A percentile compares a stretch with the other conserved stretches of the same genome.
These are phyloP conservation scores for Drosophila suzukii DNA, from an alignment of 1,140 invertebrate species.

Conservation along the genomic window DNA sequence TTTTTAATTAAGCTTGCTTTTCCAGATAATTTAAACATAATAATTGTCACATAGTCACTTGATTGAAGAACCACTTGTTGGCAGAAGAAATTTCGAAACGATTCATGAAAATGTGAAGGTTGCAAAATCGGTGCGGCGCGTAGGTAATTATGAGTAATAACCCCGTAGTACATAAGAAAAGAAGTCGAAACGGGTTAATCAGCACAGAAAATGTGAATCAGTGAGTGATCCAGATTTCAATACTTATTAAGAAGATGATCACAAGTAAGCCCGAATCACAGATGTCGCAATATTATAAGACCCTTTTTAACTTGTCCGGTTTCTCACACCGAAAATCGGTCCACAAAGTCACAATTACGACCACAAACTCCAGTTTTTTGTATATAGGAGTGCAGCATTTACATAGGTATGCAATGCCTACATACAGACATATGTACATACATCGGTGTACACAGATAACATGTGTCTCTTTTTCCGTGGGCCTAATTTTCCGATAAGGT, in stretches of 20 bases:
- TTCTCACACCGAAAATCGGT: conserved; percentile 22
- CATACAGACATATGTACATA: conserved; percentile 4
- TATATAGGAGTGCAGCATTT: conserved; percentile 20
- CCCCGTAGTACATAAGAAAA: conserved; percentile 11
- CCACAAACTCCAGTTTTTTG: conserved; percentile 17
- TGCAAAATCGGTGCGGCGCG: conserved; percentile 28
- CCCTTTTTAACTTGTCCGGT: conserved; percentile 11
- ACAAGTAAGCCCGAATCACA: background rate
- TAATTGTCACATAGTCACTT: conserved; percentile 12
- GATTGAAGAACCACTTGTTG: conserved; percentile 31
- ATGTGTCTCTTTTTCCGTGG: conserved; percentile 35
- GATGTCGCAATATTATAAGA: background rate
- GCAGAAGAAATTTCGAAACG: conserved; percentile 13
- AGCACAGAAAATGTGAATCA: conserved; percentile 14
- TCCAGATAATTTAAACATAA: background rate
- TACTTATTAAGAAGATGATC: background rate
- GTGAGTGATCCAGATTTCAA: background rate
- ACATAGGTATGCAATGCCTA: conserved; percentile 12
- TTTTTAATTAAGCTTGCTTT: background rate
- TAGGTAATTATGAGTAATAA: conserved; percentile 19
- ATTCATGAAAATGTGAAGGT: conserved; percentile 13
- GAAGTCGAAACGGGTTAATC: conserved; percentile 12
- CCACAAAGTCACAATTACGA: conserved; percentile 21
- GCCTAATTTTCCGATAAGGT: conserved; percentile 44
- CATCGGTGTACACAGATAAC: conserved; percentile 28